Conservation (phyloP, 2,113 vertebrate species). For the Lota lota region DNA sequence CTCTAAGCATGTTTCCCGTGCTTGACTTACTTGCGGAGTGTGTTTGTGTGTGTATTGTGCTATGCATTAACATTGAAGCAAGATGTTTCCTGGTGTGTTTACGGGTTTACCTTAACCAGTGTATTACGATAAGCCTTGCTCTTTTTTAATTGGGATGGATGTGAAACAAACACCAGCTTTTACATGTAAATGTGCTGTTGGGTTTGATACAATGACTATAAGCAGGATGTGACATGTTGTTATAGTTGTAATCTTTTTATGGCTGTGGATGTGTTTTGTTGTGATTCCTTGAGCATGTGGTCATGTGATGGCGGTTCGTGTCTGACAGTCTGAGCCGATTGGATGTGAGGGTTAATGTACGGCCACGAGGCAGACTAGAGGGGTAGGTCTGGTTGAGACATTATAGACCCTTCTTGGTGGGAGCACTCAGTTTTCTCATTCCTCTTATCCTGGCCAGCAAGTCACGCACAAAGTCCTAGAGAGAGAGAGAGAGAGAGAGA, state of each 20-base stretch:
- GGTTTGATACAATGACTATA: too few relatives aligned
- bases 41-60: too few relatives aligned
- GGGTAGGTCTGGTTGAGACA: slow-evolving; percentile 37
- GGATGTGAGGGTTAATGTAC: slow-evolving; percentile 35
- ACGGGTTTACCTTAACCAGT: too few relatives aligned
- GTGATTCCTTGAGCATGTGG: not conserved
- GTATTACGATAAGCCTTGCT: too few relatives aligned
- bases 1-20: not conserved
- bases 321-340: slow-evolving; percentile 27
- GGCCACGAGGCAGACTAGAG: slow-evolving; percentile 30
- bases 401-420: slow-evolving; percentile 93
- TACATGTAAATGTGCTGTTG: too few relatives aligned
- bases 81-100: too few relatives aligned
- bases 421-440: slow-evolving; percentile 94
- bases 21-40: too few relatives aligned
- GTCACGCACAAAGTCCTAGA: slow-evolving; percentile 90
- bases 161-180: too few relatives aligned
- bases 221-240: slow-evolving; percentile 28
- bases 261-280: slow-evolving; percentile 21
- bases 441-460: slow-evolving; percentile 93
- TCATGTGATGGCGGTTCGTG: slow-evolving; percentile 36
- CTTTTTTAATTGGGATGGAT: too few relatives aligned
- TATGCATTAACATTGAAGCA: too few relatives aligned
- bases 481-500: slow-evolving; percentile 1
- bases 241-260: slow-evolving; percentile 24